Base-by-base conservation (phyloP, 2,888 invertebrate species). In the Busseola fusca region DNA sequence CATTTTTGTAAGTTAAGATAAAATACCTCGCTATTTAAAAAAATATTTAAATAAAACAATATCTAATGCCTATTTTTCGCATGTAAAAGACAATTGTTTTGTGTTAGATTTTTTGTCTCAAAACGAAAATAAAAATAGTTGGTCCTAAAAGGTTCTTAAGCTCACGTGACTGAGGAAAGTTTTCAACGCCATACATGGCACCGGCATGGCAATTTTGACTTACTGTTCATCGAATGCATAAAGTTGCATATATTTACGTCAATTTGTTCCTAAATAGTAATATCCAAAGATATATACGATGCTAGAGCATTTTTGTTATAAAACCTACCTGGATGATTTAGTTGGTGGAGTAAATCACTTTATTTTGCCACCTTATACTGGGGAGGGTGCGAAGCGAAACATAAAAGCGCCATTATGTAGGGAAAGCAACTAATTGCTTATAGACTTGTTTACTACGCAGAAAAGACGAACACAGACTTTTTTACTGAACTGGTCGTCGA, bases 131-230 rank as follows among this genome's bases (percentile, higher is more conserved):
- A 18, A 25, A 30, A 18, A 18, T 1, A 1, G 30, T 56, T 64
- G 27, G 67, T 65, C 87, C 76, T 86, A 76, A 58, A 85, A 48
- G 85, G 84, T 80, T 72, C 90, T 82, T 92, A 84, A 91, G 50
- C 69, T 91, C 73, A 77, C 94, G 93, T 94, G 93, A 92, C 91
- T 88, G 27, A 72, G 30, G 85, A 78, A 88, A 84, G 86, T 90
- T 73, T 89, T 78, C 85, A 87, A 87, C 86, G 87, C 85, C 92
- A 91, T 93, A 93, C 91, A 90, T 93, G 93, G 86, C 89, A 87
- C 87, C 80, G 85, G 86, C 79, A 92, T 89, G 87, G 85, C 76
- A 80, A 82, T 84, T 83, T 78, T 87, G 78, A 89, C 79, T 87
- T 86, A 86, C 80, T 71, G 85, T 54, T 84, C 76, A 78, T 82